These are phyloP conservation scores for Micromesistius poutassou DNA, from an alignment of 2,797 vertebrate species.

Conservation along the genomic window DNA sequence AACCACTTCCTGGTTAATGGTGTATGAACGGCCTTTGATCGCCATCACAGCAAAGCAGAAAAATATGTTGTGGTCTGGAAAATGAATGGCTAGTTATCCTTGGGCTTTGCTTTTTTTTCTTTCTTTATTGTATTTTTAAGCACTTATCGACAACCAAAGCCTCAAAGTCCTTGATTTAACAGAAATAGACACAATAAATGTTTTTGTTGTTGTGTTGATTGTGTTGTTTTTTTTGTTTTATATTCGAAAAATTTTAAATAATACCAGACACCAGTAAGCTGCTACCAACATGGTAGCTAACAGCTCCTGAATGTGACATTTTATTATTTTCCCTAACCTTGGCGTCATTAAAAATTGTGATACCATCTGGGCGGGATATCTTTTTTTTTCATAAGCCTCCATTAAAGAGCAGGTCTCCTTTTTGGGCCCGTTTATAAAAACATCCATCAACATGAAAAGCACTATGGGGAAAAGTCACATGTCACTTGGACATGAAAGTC, in stretches of 20 bases:
- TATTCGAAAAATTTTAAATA: slow-evolving; percentile 28
- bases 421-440: slow-evolving; percentile 38
- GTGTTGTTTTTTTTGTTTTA: neutral
- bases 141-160: slow-evolving; percentile 53
- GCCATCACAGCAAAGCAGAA: slow-evolving; percentile 57
- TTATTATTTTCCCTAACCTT: slow-evolving; percentile 45
- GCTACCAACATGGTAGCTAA: slow-evolving; percentile 45
- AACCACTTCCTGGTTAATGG: slow-evolving; percentile 74
- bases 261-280: slow-evolving; percentile 44
- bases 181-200: slow-evolving; percentile 29
- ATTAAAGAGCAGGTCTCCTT: slow-evolving; percentile 48
- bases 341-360: slow-evolving; percentile 51
- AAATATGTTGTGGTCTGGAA: slow-evolving; percentile 63
- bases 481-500: slow-evolving; percentile 9
- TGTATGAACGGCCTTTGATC: slow-evolving; percentile 77
- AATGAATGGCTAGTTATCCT: slow-evolving; percentile 66
- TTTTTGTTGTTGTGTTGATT: slow-evolving; percentile 34
- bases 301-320: slow-evolving; percentile 29
- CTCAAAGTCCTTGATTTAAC: slow-evolving; percentile 48
- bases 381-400: slow-evolving; percentile 48
- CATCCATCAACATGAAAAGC: slow-evolving; percentile 43
- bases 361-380: slow-evolving; percentile 51
- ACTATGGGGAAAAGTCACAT: slow-evolving; percentile 16
- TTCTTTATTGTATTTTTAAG: slow-evolving; percentile 4
- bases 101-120: slow-evolving; percentile 36